A percentile compares a stretch with the other conserved stretches of the same genome.
Evolutionary conservation across 2,797 vertebrate genomes (phyloP).

Genomic region (Denticeps clupeoides): DNA sequence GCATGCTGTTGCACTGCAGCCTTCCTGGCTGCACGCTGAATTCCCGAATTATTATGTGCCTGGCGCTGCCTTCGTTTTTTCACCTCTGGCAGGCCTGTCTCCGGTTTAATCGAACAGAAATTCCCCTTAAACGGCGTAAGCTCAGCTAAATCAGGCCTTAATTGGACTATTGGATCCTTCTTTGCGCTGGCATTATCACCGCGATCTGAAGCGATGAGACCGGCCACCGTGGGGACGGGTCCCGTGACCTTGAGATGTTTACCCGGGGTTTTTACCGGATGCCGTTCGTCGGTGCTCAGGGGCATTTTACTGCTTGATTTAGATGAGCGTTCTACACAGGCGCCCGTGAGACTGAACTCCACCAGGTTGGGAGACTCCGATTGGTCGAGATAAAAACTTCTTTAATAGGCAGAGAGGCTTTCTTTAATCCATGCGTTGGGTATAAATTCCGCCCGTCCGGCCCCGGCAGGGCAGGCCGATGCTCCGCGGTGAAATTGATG

Average conservation of each 20-base stretch:
- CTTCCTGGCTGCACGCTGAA: slow-evolving; percentile 3
- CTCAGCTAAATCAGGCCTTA: neutral
- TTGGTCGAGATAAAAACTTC: slow-evolving; percentile 39
- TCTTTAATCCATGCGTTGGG: slow-evolving; percentile 34
- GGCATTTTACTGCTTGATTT: slow-evolving; percentile 46
- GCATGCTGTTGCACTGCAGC: neutral
- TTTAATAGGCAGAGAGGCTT: slow-evolving; percentile 37
- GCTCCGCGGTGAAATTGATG: slow-evolving; percentile 11
- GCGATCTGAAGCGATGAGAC: neutral
- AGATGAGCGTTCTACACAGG: slow-evolving; percentile 40
- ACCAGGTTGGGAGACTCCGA: slow-evolving; percentile 47
- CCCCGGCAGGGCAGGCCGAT: neutral
- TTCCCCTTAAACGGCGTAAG: slow-evolving; percentile 5
- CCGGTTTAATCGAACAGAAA: slow-evolving; percentile 3
- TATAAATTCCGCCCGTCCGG: slow-evolving; percentile 18
- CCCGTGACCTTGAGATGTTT: slow-evolving; percentile 20
- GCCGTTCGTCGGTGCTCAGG: no score
- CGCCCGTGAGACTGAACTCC: slow-evolving; percentile 41
- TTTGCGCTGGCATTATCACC: slow-evolving; percentile 8
- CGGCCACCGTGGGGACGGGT: neutral
- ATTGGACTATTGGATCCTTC: slow-evolving; percentile 7
- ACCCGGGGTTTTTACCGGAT: no score
- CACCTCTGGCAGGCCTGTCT: neutral
- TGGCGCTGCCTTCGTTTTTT: neutral
- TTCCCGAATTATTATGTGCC: neutral